These are phyloP conservation scores for Zingel zingel DNA, from an alignment of 2,113 vertebrate genomes.

Conservation along the genomic window DNA sequence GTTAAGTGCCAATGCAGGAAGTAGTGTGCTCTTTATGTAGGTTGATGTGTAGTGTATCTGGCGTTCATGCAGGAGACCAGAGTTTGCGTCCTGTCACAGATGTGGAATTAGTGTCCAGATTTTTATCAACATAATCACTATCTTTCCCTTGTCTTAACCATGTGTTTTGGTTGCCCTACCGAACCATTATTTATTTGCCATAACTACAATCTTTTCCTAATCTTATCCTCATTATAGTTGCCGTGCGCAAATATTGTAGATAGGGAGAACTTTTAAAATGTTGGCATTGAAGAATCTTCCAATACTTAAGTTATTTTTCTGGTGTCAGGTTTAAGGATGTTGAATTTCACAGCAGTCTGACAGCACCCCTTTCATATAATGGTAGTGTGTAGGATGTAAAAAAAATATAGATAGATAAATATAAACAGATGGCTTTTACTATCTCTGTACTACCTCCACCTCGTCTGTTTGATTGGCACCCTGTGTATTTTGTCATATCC, in stretches of 20 bases:
- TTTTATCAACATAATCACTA: background rate
- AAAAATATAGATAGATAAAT: no score
- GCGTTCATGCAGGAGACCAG: background rate
- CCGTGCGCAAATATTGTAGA: background rate
- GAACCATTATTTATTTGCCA: no score
- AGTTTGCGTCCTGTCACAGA: background rate
- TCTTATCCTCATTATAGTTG: background rate
- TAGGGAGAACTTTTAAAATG: background rate
- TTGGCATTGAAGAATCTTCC: background rate
- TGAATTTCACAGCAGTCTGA: background rate
- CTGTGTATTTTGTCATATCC: background rate
- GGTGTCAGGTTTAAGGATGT: background rate
- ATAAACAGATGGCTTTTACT: background rate
- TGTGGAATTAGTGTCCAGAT: background rate
- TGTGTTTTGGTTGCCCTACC: background rate
- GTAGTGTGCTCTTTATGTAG: background rate
- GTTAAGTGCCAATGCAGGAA: background rate
- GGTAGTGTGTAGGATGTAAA: no score
- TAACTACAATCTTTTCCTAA: background rate
- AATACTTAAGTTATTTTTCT: background rate
- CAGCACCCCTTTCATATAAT: background rate
- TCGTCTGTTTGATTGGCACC: background rate
- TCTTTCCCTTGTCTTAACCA: background rate
- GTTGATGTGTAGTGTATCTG: background rate
- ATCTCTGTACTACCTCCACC: background rate